A percentile compares a stretch with the other conserved stretches of the same genome.
These are phyloP conservation scores for Pseudorectes ferrugineus DNA, from an alignment of 2,113 vertebrate genomes.

Conservation along the genomic window DNA sequence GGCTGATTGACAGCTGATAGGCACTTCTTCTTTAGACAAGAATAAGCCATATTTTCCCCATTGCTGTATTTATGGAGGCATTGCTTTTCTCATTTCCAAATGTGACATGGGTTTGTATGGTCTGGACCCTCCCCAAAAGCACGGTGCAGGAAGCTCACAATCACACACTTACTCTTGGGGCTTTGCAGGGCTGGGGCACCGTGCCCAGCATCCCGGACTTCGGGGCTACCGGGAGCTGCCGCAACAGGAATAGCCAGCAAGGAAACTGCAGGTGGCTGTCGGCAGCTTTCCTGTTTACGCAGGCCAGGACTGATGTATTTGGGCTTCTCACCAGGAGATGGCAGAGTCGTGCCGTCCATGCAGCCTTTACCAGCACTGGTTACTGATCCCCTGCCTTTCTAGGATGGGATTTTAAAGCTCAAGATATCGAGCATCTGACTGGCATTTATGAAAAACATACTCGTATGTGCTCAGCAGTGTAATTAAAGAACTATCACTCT, in stretches of 20 bases:
- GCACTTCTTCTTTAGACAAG: neutral
- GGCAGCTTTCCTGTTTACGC: fast-evolving
- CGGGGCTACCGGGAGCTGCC: fast-evolving
- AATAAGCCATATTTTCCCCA: neutral
- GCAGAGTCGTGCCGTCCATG: neutral
- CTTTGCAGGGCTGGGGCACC: neutral
- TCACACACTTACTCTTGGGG: neutral
- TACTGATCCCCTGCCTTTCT: neutral
- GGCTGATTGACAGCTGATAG: neutral
- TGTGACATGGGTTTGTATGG: neutral
- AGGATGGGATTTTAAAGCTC: neutral
- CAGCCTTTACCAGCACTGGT: fast-evolving
- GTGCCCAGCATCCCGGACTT: neutral
- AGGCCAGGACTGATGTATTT: neutral
- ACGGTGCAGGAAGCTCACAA: fast-evolving
- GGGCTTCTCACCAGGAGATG: slow-evolving; percentile 40
- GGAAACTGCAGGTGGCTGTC: neutral
- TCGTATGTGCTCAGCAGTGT: neutral
- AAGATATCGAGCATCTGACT: neutral
- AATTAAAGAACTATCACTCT: neutral
- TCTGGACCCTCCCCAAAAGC: neutral
- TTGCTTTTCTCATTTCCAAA: neutral
- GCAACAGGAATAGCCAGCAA: fast-evolving
- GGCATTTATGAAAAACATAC: neutral
- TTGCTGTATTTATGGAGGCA: neutral